These are phyloP conservation scores for Pammene fasciana DNA, from an alignment of 2,888 invertebrate genomes.

Conservation along the genomic window DNA sequence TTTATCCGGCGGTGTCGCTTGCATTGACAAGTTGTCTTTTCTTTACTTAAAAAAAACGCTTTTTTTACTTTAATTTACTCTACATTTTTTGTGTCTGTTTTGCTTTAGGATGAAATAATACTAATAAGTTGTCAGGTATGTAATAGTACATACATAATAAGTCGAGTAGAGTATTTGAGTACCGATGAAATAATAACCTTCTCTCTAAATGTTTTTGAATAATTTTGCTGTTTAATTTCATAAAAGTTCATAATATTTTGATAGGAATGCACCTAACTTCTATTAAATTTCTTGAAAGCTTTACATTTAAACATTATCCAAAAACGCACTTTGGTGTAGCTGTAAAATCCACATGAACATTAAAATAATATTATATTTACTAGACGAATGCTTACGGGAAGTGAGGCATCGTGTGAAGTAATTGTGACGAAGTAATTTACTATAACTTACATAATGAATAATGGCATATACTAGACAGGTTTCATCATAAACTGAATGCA, in stretches of 20 bases:
- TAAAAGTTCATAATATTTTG: neutral
- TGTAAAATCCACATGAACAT: neutral
- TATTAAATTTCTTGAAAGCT: neutral
- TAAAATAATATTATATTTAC: conserved; percentile 9
- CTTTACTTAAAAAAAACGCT: neutral
- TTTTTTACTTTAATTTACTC: too few species aligned
- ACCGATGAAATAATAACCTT: too few species aligned
- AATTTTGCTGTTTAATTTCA: too few species aligned
- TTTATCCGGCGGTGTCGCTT: conserved; percentile 17
- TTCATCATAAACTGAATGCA: conserved; percentile 3
- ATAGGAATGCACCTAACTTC: neutral
- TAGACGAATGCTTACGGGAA: neutral
- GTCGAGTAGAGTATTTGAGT: too few species aligned
- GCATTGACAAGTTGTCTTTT: neutral
- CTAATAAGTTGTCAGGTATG: too few species aligned
- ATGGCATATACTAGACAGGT: conserved; percentile 12
- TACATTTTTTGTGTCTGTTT: too few species aligned
- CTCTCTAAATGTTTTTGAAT: too few species aligned
- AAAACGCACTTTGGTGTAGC: neutral
- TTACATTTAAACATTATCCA: conserved; percentile 2
- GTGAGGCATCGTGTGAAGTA: conserved; percentile 20
- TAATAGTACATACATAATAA: too few species aligned
- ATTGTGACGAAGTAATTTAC: conserved; percentile 22
- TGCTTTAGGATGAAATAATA: too few species aligned
- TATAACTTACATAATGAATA: conserved; percentile 19